Conservation (phyloP, 1,140 invertebrate species). For the Oncopodura yosiiana region DNA sequence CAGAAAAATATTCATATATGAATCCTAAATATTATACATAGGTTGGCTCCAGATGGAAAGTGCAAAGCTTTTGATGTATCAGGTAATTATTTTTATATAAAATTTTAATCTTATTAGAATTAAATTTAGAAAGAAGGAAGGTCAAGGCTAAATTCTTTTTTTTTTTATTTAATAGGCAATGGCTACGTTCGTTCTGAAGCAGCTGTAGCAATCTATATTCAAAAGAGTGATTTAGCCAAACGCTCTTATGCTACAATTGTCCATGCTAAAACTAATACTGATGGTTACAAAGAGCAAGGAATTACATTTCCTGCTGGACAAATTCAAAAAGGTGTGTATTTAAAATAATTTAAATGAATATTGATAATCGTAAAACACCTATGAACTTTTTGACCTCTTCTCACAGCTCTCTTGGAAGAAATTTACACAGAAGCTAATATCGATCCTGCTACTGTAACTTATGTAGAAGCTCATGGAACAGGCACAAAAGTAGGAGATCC, state of each 20-base stretch:
- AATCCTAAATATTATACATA: too few relatives aligned
- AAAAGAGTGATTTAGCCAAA: slow-evolving; percentile 42
- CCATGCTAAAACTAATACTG: slow-evolving; percentile 50
- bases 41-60: slow-evolving; percentile 71
- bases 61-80: slow-evolving; percentile 89
- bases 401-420: slow-evolving; percentile 38
- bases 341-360: too few relatives aligned
- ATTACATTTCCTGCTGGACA: slow-evolving; percentile 41
- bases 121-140: not conserved
- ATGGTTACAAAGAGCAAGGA: slow-evolving; percentile 45
- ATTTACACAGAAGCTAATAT: slow-evolving; percentile 39
- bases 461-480: slow-evolving; percentile 45
- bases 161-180: slow-evolving; percentile 12
- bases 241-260: slow-evolving; percentile 48
- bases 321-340: slow-evolving; percentile 38
- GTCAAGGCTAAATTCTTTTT: slow-evolving; percentile 13
- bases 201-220: slow-evolving; percentile 46
- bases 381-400: too few relatives aligned
- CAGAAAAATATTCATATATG: too few relatives aligned
- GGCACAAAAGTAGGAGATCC: slow-evolving; percentile 74
- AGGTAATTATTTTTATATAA: slow-evolving; percentile 43
- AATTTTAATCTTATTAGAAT: not conserved
- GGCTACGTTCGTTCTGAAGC: slow-evolving; percentile 44
- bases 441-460: slow-evolving; percentile 39
- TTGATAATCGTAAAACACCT: too few relatives aligned